A percentile compares a stretch with the other conserved stretches of the same genome.
phyloP scores from a whole-genome alignment of 2,797 vertebrate species.

The Poecile montanus region DNA sequence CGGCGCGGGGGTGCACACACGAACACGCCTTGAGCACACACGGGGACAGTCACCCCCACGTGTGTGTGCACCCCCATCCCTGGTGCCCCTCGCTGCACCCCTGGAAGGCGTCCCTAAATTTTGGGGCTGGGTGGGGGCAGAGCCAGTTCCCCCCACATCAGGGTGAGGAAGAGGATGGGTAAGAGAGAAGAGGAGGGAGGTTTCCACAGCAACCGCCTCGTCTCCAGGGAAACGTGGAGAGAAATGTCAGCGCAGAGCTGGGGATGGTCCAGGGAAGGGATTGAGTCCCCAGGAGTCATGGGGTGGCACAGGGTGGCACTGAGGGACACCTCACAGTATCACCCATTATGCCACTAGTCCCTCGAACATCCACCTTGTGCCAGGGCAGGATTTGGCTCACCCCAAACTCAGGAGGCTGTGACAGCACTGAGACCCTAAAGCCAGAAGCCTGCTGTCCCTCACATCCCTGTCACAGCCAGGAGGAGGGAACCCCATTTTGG shows the following conservation, averaged over 20 bases:
- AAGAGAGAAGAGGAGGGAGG: slow-evolving; percentile 60
- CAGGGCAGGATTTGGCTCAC: fast-evolving
- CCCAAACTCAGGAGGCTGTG: not conserved
- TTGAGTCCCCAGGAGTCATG: not conserved
- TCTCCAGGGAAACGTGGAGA: slow-evolving; percentile 87
- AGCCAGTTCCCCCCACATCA: not conserved
- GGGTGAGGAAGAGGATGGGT: slow-evolving; percentile 50
- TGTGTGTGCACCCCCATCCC: not conserved
- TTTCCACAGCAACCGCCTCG: slow-evolving; percentile 90
- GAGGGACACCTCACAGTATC: not conserved
- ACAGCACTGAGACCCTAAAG: not conserved
- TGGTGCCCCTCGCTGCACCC: fast-evolving
- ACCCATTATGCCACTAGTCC: not conserved
- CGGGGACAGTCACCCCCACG: fast-evolving
- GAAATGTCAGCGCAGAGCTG: slow-evolving; percentile 78
- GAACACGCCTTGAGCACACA: not conserved
- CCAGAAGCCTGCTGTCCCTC: not conserved
- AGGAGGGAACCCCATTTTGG: not conserved
- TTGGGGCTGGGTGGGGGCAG: not conserved
- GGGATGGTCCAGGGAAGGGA: slow-evolving; percentile 71
- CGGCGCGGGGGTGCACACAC: not conserved
- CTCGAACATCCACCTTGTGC: not conserved
- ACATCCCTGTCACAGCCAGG: fast-evolving
- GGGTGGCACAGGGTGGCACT: not conserved
- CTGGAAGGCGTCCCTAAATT: not conserved